Evolutionary conservation across 2,113 vertebrate species (phyloP).

Genomic region (Anhinga rufa): DNA sequence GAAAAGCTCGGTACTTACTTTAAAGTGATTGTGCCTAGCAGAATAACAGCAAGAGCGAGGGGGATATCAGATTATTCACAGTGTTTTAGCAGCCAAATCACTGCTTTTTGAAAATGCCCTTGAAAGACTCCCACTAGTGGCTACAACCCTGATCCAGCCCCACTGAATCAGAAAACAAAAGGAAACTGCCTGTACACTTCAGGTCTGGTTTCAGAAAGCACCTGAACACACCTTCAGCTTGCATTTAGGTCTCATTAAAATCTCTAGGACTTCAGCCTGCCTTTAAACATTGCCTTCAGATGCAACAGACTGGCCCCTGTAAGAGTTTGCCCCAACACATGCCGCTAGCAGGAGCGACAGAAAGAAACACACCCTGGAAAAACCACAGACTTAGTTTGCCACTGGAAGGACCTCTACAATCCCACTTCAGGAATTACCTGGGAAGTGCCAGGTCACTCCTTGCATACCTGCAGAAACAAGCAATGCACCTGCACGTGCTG

Average conservation of each 20-base stretch:
- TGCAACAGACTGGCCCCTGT: background rate
- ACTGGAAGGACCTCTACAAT: background rate
- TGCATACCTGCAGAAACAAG: background rate
- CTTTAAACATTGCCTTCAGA: background rate
- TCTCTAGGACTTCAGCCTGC: background rate
- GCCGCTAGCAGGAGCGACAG: background rate
- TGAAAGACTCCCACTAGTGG: rapidly evolving
- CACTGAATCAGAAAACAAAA: background rate
- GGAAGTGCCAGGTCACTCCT: background rate
- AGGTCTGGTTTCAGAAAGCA: background rate
- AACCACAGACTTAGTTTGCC: background rate
- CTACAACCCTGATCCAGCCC: background rate
- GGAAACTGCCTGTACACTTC: background rate
- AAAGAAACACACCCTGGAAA: background rate
- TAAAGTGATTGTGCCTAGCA: background rate
- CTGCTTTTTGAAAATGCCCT: background rate
- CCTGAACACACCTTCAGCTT: background rate
- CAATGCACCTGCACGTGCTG: rapidly evolving
- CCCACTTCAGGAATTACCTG: background rate
- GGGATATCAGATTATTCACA: background rate
- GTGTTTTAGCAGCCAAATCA: background rate
- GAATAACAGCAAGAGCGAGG: background rate
- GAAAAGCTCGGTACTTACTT: background rate
- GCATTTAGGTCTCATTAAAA: background rate
- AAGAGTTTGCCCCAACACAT: background rate